A percentile compares a stretch with the other conserved stretches of the same genome.
Evolutionary conservation across 2,888 invertebrate species (phyloP).

Genomic region (Ypsolopha scabrella): DNA sequence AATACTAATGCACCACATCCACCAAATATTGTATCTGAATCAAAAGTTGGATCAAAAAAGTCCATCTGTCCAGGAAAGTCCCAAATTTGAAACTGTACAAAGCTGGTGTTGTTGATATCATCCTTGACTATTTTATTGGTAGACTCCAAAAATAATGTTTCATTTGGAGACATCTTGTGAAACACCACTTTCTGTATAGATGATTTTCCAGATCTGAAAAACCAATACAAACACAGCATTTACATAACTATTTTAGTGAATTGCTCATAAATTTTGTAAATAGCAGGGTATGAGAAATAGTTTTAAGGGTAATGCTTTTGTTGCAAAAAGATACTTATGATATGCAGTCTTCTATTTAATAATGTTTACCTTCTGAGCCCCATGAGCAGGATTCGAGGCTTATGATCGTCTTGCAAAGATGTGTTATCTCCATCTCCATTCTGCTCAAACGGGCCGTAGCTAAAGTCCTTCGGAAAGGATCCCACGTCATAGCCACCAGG

Average conservation of each 20-base stretch:
- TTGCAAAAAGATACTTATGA: too few relatives aligned
- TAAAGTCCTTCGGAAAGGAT: slow-evolving; percentile 91
- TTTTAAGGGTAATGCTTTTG: too few relatives aligned
- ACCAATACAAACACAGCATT: too few relatives aligned
- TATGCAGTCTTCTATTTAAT: neutral
- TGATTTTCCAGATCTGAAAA: slow-evolving; percentile 94
- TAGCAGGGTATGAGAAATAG: too few relatives aligned
- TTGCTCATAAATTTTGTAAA: too few relatives aligned
- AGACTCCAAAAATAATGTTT: slow-evolving; percentile 97
- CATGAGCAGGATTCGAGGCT: slow-evolving; percentile 95
- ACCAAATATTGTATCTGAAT: slow-evolving; percentile 96
- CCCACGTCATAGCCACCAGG: slow-evolving; percentile 64
- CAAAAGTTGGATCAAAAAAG: slow-evolving; percentile 96
- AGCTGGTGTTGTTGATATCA: slow-evolving; percentile 94
- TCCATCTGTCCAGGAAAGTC: slow-evolving; percentile 99
- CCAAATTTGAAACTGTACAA: slow-evolving; percentile 99
- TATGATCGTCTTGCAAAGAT: slow-evolving; percentile 79
- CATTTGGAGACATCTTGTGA: slow-evolving; percentile 99
- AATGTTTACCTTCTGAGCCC: slow-evolving; percentile 83
- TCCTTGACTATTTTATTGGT: slow-evolving; percentile 99
- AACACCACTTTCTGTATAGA: slow-evolving; percentile 99
- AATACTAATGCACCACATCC: slow-evolving; percentile 98
- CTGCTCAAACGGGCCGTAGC: slow-evolving; percentile 90
- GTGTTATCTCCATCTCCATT: slow-evolving; percentile 76
- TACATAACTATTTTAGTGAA: too few relatives aligned